These are phyloP conservation scores for Cremastinae sp. DNA, from an alignment of 2,888 invertebrate genomes.

Conservation along the genomic window DNA sequence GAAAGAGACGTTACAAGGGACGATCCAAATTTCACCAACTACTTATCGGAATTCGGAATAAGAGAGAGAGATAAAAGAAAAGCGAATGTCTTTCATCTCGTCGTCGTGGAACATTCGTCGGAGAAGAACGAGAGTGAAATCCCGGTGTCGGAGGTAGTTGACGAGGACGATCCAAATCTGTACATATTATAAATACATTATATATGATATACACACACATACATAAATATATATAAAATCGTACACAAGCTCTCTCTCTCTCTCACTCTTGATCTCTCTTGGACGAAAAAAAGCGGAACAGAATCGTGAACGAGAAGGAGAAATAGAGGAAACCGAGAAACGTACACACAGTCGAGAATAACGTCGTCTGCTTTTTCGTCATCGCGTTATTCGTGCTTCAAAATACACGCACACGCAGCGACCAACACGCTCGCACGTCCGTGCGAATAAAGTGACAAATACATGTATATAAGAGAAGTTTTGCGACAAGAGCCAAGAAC, in stretches of 20 bases:
- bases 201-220: constrained; percentile 23
- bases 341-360: constrained; percentile 23
- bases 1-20: background rate
- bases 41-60: constrained; percentile 16
- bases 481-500: constrained; percentile 40
- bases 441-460: background rate
- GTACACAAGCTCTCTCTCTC: constrained; percentile 19
- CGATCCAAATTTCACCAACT: background rate
- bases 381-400: constrained; percentile 16
- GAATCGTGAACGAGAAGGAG: constrained; percentile 18
- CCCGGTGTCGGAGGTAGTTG: constrained; percentile 60
- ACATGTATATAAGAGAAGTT: constrained; percentile 17
- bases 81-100: constrained; percentile 58
- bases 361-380: constrained; percentile 42
- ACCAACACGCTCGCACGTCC: background rate
- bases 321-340: constrained; percentile 12
- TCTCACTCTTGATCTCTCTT: background rate
- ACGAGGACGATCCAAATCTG: constrained; percentile 41
- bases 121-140: constrained; percentile 61
- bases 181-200: constrained; percentile 26
- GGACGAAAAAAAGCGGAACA: constrained; percentile 3
- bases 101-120: constrained; percentile 59
- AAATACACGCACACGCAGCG: background rate
- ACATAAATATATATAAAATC: constrained; percentile 6
- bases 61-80: constrained; percentile 35